Conservation (phyloP, 1,140 invertebrate species). For the Drosophila insularis region DNA sequence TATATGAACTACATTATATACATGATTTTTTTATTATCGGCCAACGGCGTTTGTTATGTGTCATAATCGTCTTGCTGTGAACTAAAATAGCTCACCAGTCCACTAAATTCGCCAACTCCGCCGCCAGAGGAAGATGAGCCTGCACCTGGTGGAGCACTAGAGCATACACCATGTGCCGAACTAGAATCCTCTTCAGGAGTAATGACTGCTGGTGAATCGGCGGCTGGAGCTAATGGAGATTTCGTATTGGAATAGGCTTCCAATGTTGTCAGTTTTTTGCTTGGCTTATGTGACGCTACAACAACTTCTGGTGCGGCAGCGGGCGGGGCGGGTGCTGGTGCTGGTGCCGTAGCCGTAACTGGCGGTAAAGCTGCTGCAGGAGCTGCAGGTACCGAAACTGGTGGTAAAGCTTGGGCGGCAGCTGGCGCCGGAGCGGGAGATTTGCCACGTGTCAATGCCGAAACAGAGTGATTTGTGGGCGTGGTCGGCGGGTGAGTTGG, state of each 20-base stretch:
- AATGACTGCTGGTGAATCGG: constrained; percentile 46
- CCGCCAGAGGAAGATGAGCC: constrained; percentile 29
- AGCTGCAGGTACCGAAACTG: neutral
- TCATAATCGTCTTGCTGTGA: constrained; percentile 87
- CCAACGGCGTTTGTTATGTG: constrained; percentile 78
- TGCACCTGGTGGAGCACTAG: constrained; percentile 20
- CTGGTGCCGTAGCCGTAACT: neutral
- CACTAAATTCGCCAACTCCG: constrained; percentile 87
- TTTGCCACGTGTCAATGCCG: constrained; percentile 58
- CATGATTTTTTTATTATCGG: constrained; percentile 26
- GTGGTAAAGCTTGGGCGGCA: neutral
- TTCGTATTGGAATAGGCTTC: constrained; percentile 69
- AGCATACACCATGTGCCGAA: constrained; percentile 58
- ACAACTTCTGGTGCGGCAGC: constrained; percentile 23
- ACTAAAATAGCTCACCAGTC: constrained; percentile 92
- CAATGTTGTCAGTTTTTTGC: constrained; percentile 74
- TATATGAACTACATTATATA: constrained; percentile 29
- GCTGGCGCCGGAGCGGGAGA: constrained; percentile 21
- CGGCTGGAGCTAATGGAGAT: constrained; percentile 52
- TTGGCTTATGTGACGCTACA: constrained; percentile 48
- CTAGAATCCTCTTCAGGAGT: constrained; percentile 65
- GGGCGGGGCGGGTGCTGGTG: constrained; percentile 15
- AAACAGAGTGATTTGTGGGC: constrained; percentile 68
- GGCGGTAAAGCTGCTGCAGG: neutral
- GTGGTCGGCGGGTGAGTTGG: constrained; percentile 49